These are phyloP conservation scores for Gallinago stenura DNA, from an alignment of 2,797 vertebrate genomes.

Conservation along the genomic window DNA sequence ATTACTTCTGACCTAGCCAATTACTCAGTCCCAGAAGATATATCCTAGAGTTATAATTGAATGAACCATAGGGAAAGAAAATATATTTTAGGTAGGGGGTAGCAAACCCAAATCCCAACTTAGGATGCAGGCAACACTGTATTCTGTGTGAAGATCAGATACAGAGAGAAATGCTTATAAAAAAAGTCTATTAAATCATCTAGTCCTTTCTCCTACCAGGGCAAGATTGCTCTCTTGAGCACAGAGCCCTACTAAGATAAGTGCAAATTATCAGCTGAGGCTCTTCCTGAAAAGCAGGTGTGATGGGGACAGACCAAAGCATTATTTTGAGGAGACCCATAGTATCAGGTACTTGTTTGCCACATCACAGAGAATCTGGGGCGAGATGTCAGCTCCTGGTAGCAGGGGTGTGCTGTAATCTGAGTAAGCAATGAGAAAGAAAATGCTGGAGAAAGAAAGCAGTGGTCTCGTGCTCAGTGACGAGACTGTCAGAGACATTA, in stretches of 20 bases:
- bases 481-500: background rate
- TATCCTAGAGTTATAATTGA: slow-evolving; percentile 65
- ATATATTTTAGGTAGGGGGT: slow-evolving; percentile 52
- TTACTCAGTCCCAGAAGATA: slow-evolving; percentile 74
- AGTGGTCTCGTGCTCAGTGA: background rate
- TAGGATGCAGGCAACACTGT: slow-evolving; percentile 17
- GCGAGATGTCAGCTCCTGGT: background rate
- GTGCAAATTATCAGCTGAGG: slow-evolving; percentile 17
- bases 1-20: slow-evolving; percentile 76
- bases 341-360: background rate
- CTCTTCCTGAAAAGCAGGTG: background rate
- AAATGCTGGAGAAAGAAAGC: background rate
- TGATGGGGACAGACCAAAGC: slow-evolving; percentile 8
- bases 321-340: background rate
- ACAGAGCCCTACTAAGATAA: background rate
- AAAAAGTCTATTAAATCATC: slow-evolving; percentile 32
- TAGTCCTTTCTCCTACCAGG: background rate
- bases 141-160: slow-evolving; percentile 4
- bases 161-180: background rate
- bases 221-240: slow-evolving; percentile 20
- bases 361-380: background rate
- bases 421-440: background rate
- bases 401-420: background rate
- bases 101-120: slow-evolving; percentile 46
- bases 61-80: slow-evolving; percentile 55